A percentile compares a stretch with the other conserved stretches of the same genome.
Evolutionary conservation across 2,888 invertebrate species (phyloP).

Genomic region (Junonia oenone): DNA sequence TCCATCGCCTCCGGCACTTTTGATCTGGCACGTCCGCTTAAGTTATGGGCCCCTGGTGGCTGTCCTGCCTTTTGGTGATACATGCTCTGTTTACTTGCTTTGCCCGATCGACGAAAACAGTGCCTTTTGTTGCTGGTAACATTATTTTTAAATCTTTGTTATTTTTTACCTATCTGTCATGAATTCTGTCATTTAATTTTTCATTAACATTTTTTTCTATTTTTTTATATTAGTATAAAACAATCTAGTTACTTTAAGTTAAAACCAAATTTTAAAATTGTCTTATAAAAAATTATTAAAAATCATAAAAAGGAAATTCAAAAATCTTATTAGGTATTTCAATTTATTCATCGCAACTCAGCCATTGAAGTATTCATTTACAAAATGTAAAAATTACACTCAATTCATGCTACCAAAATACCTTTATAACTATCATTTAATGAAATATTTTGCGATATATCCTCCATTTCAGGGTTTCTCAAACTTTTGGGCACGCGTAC

Average conservation of each 20-base stretch:
- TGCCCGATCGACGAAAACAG: constrained; percentile 13
- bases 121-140: constrained; percentile 2
- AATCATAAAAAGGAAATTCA: too few relatives aligned
- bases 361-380: neutral
- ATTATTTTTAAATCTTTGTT: neutral
- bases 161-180: neutral
- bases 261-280: too few relatives aligned
- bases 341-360: too few relatives aligned
- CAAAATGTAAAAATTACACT: neutral
- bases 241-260: too few relatives aligned
- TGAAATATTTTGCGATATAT: constrained; percentile 22
- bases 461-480: too few relatives aligned
- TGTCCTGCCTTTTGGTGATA: constrained; percentile 36
- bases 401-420: neutral
- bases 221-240: too few relatives aligned
- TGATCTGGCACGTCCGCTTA: constrained; percentile 62
- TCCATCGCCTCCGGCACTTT: constrained; percentile 58
- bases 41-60: constrained; percentile 69
- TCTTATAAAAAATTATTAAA: too few relatives aligned
- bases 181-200: neutral
- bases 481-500: too few relatives aligned
- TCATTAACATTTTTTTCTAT: too few relatives aligned
- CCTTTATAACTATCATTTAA: constrained; percentile 7
- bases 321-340: too few relatives aligned
- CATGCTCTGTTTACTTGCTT: constrained; percentile 34